These are phyloP conservation scores for Platygyra sinensis DNA, from an alignment of 64 coral and sea anemone genomes.

Conservation along the genomic window DNA sequence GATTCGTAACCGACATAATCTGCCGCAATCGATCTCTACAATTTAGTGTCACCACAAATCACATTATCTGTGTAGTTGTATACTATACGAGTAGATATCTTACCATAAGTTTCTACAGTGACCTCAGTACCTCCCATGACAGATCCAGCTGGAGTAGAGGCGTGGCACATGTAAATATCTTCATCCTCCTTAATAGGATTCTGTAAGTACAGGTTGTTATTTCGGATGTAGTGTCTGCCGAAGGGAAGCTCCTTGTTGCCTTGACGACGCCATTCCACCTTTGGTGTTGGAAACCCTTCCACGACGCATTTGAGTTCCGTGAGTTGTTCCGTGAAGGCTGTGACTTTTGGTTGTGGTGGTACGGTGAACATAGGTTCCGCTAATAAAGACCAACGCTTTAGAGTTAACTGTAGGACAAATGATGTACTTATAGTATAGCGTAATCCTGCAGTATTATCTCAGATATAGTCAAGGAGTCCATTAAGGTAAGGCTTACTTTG, in stretches of 20 bases:
- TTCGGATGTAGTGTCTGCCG: slow-evolving; percentile 36
- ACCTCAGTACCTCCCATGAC: slow-evolving; percentile 49
- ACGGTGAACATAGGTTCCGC: slow-evolving; percentile 30
- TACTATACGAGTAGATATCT: not conserved
- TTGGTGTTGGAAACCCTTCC: slow-evolving; percentile 30
- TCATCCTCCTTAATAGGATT: slow-evolving; percentile 53
- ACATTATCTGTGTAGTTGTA: not conserved
- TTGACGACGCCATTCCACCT: slow-evolving; percentile 39
- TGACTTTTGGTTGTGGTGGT: slow-evolving; percentile 9
- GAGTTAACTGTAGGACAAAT: not conserved
- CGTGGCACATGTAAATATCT: slow-evolving; percentile 62
- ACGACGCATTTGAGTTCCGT: slow-evolving; percentile 48
- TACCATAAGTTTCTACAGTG: slow-evolving; percentile 25
- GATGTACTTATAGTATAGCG: too few species aligned
- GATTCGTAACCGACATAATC: too few species aligned
- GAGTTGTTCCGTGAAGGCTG: slow-evolving; percentile 33
- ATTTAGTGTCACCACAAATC: too few species aligned
- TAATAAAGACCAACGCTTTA: not conserved
- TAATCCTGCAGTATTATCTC: not conserved
- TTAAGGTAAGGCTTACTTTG: too few species aligned
- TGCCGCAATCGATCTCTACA: too few species aligned
- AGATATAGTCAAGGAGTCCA: too few species aligned
- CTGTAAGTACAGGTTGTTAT: slow-evolving; percentile 29
- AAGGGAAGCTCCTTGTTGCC: slow-evolving; percentile 40
- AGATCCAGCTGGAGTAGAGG: slow-evolving; percentile 22